Evolutionary conservation across 2,888 invertebrate species (phyloP).

Genomic region (Nematopogon swammerdamellus): DNA sequence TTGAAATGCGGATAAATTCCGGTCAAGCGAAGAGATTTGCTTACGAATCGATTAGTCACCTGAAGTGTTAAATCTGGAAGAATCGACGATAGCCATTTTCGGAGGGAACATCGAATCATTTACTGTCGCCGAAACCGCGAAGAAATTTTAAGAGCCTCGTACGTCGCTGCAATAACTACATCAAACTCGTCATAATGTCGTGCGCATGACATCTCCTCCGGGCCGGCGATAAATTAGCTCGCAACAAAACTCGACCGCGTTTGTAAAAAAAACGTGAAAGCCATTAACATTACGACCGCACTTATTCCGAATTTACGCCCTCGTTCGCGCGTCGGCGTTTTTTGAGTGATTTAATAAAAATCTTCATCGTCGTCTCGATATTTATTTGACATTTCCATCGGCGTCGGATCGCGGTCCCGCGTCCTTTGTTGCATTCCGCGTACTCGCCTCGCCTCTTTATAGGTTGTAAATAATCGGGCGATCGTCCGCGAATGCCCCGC

Average conservation of each 20-base stretch:
- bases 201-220: slow-evolving; percentile 18
- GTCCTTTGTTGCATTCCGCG: not conserved
- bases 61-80: too few species aligned
- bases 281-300: slow-evolving; percentile 27
- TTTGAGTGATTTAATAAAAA: slow-evolving; percentile 19
- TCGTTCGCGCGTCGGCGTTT: slow-evolving; percentile 16
- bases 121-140: not conserved
- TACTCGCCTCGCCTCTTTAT: slow-evolving; percentile 17
- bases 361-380: slow-evolving; percentile 16
- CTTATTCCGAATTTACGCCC: slow-evolving; percentile 28
- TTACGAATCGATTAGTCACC: too few species aligned
- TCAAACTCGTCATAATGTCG: not conserved
- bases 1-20: not conserved
- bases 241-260: slow-evolving; percentile 27
- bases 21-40: not conserved
- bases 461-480: slow-evolving; percentile 23
- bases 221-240: slow-evolving; percentile 26
- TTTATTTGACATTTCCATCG: slow-evolving; percentile 17
- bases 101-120: not conserved
- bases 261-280: slow-evolving; percentile 42
- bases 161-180: not conserved
- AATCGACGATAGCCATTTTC: not conserved
- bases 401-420: not conserved
- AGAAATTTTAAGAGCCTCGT: not conserved
- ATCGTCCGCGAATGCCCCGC: slow-evolving; percentile 16